Evolutionary conservation across 2,797 vertebrate genomes (phyloP).

Genomic region (Melanitta fusca): DNA sequence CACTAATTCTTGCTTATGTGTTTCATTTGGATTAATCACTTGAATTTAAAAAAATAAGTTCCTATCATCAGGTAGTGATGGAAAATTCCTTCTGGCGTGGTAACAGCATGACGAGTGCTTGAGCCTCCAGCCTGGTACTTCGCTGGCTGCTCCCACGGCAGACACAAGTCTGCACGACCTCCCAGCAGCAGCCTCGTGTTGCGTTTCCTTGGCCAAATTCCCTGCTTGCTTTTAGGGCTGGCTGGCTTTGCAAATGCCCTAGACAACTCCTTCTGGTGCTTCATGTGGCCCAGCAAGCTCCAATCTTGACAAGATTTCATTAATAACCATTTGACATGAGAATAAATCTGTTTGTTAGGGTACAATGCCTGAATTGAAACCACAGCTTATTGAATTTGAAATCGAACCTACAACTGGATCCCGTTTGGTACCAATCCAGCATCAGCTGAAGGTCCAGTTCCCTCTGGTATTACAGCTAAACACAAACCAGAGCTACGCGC

Average conservation of each 20-base stretch:
- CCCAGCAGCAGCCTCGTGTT: not conserved
- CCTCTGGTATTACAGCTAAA: not conserved
- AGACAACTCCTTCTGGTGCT: not conserved
- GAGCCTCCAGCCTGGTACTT: not conserved
- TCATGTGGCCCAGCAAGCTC: not conserved
- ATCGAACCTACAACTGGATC: not conserved
- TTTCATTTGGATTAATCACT: not conserved
- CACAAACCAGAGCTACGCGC: not conserved
- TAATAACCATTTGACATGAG: not conserved
- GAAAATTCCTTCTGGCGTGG: not conserved
- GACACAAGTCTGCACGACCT: not conserved
- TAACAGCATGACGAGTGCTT: rapidly evolving
- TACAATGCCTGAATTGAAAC: not conserved
- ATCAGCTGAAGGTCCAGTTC: not conserved
- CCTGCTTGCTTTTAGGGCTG: not conserved
- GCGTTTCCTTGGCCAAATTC: not conserved
- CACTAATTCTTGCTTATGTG: not conserved
- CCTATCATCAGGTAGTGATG: too few species aligned
- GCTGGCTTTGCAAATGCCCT: not conserved
- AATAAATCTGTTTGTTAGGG: not conserved
- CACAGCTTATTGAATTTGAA: too few species aligned
- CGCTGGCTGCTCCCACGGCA: not conserved
- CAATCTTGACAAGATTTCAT: not conserved
- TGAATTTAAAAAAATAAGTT: not conserved
- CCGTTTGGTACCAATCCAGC: not conserved